Conservation (phyloP, 2,888 invertebrate genomes). For the Anaspis maculata region DNA sequence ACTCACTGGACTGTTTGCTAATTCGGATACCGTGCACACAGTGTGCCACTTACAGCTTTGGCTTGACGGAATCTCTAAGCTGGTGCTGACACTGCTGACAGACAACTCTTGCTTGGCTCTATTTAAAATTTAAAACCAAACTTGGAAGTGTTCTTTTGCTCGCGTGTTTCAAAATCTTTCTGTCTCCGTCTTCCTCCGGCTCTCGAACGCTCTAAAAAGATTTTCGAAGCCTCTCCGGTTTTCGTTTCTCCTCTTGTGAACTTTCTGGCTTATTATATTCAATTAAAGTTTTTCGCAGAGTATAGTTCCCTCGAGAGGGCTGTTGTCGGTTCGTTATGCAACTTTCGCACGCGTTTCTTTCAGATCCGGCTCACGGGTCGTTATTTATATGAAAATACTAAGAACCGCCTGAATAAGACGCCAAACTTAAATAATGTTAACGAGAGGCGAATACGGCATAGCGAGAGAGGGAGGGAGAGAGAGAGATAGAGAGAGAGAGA, state of each 20-base stretch:
- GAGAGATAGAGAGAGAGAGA: too few relatives aligned
- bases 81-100: slow-evolving; percentile 23
- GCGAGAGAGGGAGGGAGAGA: too few relatives aligned
- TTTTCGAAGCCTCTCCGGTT: too few relatives aligned
- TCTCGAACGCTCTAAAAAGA: background rate
- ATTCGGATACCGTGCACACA: slow-evolving; percentile 26
- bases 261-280: slow-evolving; percentile 12
- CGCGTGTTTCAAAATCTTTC: background rate
- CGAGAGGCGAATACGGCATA: too few relatives aligned
- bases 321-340: too few relatives aligned
- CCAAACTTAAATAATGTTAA: too few relatives aligned
- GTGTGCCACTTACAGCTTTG: slow-evolving; percentile 23
- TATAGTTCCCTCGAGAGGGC: slow-evolving; percentile 3
- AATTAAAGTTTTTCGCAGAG: slow-evolving; percentile 9
- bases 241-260: slow-evolving; percentile 2
- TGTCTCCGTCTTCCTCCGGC: slow-evolving; percentile 4
- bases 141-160: too few relatives aligned
- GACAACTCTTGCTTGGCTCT: slow-evolving; percentile 23
- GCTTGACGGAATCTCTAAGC: slow-evolving; percentile 19
- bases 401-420: too few relatives aligned
- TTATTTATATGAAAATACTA: too few relatives aligned
- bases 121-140: slow-evolving; percentile 24
- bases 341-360: background rate
- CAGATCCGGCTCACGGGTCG: background rate
- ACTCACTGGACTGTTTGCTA: slow-evolving; percentile 25